Evolutionary conservation across 2,113 vertebrate genomes (phyloP).

Genomic region (Hucho hucho): DNA sequence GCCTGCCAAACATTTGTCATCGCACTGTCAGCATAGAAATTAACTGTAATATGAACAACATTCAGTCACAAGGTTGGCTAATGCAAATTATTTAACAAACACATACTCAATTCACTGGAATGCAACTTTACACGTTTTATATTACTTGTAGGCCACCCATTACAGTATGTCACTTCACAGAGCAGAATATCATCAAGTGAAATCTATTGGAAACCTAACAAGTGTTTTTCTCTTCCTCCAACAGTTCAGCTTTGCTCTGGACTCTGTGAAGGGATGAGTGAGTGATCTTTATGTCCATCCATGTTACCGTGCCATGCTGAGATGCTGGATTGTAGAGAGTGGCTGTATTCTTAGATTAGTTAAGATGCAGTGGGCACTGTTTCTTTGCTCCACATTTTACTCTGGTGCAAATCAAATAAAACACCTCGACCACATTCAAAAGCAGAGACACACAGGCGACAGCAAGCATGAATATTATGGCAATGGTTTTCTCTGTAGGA

Average conservation of each 20-base stretch:
- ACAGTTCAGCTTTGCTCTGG: background rate
- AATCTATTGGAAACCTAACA: constrained; percentile 15
- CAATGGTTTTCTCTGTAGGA: constrained; percentile 77
- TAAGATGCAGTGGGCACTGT: background rate
- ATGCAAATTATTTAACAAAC: background rate
- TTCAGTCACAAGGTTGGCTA: no score
- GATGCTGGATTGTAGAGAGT: background rate
- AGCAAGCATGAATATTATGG: constrained; percentile 85
- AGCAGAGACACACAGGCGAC: constrained; percentile 84
- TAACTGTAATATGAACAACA: background rate
- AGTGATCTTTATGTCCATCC: background rate
- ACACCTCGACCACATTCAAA: constrained; percentile 83
- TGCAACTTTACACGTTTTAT: no score
- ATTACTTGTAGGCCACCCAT: no score
- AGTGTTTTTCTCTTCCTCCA: constrained; percentile 35
- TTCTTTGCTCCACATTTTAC: background rate
- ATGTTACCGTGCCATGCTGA: background rate
- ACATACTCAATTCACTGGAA: no score
- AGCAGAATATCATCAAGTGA: no score
- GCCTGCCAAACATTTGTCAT: background rate
- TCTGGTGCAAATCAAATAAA: constrained; percentile 82
- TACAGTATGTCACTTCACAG: no score
- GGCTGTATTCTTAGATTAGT: background rate
- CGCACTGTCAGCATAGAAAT: background rate
- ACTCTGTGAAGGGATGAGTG: background rate